Conservation (phyloP, 2,888 invertebrate species). For the Eurois occulta region DNA sequence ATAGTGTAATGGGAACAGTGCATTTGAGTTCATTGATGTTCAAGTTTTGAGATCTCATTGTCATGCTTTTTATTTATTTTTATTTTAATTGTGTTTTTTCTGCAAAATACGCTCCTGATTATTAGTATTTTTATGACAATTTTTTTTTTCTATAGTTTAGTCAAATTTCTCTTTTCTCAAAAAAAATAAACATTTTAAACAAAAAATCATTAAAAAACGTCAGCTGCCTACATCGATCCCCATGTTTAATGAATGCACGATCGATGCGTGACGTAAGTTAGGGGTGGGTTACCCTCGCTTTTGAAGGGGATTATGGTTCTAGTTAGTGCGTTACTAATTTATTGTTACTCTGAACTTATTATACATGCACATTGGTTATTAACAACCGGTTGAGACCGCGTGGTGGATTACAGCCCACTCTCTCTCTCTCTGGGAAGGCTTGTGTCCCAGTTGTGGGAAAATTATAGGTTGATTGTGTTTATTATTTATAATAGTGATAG, state of each 20-base stretch:
- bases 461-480: neutral
- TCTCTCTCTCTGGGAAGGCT: neutral
- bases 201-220: constrained; percentile 32
- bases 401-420: neutral
- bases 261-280: constrained; percentile 50
- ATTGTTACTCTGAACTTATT: constrained; percentile 11
- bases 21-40: neutral
- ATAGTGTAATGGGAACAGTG: neutral
- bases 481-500: neutral
- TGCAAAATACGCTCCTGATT: neutral
- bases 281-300: constrained; percentile 50
- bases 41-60: neutral
- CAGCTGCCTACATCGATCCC: constrained; percentile 58
- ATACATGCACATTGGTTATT: neutral
- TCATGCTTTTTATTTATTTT: neutral
- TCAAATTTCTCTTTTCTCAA: neutral
- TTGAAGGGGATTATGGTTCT: constrained; percentile 24
- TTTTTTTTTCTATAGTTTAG: neutral
- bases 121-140: neutral
- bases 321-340: constrained; percentile 35
- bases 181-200: neutral
- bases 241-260: constrained; percentile 1
- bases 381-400: neutral
- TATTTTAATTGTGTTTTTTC: neutral
- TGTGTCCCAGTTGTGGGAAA: neutral